Evolutionary conservation across 2,888 invertebrate species (phyloP).

Genomic region (Phyllotreta striolata): DNA sequence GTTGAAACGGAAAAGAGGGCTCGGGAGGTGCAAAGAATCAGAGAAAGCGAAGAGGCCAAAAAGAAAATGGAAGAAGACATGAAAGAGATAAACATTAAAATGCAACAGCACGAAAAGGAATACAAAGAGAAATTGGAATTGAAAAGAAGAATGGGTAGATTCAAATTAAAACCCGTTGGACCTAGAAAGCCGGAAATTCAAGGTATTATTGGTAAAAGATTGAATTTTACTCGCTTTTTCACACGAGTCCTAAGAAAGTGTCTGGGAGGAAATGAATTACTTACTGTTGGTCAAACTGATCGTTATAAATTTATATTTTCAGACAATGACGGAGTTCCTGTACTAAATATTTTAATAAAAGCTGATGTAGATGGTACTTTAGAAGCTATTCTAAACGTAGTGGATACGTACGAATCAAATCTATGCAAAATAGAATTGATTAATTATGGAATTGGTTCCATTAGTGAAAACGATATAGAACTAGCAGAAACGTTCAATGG

Average conservation of each 20-base stretch:
- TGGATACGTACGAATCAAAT: constrained; percentile 84
- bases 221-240: too few species aligned
- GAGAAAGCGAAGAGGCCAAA: constrained; percentile 68
- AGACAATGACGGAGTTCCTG: constrained; percentile 54
- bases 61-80: constrained; percentile 71
- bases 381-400: constrained; percentile 91
- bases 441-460: constrained; percentile 88
- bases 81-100: constrained; percentile 71
- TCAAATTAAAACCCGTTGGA: constrained; percentile 64
- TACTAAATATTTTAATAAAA: constrained; percentile 63
- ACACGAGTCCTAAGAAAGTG: too few species aligned
- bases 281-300: not conserved
- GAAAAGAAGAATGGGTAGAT: constrained; percentile 70
- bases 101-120: constrained; percentile 69
- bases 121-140: constrained; percentile 70
- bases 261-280: not conserved
- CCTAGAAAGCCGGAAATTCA: constrained; percentile 67
- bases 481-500: constrained; percentile 79
- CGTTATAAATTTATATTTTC: constrained; percentile 24
- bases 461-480: constrained; percentile 85
- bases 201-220: constrained; percentile 9
- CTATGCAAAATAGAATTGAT: constrained; percentile 84
- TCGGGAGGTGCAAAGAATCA: constrained; percentile 50
- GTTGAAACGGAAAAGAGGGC: constrained; percentile 65
- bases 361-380: constrained; percentile 97